Base-by-base conservation (phyloP, 2,797 vertebrate species). In the Anabas testudineus region DNA sequence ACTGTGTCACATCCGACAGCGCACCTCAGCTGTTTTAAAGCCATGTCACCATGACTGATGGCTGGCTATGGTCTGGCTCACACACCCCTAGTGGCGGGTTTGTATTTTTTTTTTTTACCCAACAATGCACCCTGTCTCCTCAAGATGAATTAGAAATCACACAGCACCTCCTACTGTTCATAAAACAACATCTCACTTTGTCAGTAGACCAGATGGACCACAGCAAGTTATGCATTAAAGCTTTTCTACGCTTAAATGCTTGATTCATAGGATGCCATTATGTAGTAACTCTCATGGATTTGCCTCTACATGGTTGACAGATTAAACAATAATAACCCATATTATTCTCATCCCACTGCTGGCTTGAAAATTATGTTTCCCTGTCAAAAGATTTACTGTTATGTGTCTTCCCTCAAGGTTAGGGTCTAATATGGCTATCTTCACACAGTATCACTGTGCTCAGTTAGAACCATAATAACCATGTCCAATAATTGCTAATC, bases 141-240 rank as follows among this genome's bases (percentile, higher is more conserved):
- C 37, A 51, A 53, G 65, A 83, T 74, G 28, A 78, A 87, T 89
- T 75, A 72, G 41, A 80, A 75, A 87, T 88, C 83, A 79, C 81
- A 88, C 79, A 92, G 89, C 90, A 84, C 90, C 90, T 86, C 90
- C 90, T 93, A 36, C 90, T 90, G 92, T 90, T 85, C 65, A 61
- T 82, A 67, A 80, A 74, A 65, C 59, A 76, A 46, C 57, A 74
- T 58, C n/a, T 74, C 41, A 48, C 54, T 45, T 52, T 46, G 36
- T 54, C 47, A n/a, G 54, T 16, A 13, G n/a, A 67, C 42, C 71
- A 41, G 39, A 52, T 64, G 34, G 57, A 71, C 65, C 74, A 36
- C 36, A 24, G 69, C 37, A 36, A 64, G 62, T 49, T 55, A 24
- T 61, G 46, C 58, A 47, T 10, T 22, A 15, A 69, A 51, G 61